Conservation (phyloP, 2,888 invertebrate genomes). For the Leucoma salicis region DNA sequence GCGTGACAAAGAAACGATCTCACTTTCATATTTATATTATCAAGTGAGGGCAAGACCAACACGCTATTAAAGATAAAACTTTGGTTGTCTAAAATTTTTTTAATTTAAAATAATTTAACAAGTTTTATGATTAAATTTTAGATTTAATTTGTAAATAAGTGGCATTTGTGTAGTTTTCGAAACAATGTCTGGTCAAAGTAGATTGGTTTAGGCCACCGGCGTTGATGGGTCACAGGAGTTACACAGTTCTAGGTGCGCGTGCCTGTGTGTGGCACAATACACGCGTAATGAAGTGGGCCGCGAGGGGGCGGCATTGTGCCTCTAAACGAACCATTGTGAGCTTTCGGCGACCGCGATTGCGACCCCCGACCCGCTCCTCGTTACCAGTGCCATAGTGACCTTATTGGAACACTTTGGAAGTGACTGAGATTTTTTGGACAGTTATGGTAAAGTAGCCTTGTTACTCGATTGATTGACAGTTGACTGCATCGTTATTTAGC, state of each 20-base stretch:
- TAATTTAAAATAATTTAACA: too few relatives aligned
- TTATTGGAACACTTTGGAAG: constrained; percentile 32
- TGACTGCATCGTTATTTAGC: too few relatives aligned
- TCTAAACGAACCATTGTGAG: constrained; percentile 75
- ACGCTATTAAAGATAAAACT: too few relatives aligned
- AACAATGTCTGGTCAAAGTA: constrained; percentile 46
- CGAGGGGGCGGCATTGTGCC: constrained; percentile 75
- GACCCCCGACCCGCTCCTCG: constrained; percentile 68
- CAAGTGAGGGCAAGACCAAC: too few relatives aligned
- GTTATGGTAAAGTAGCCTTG: constrained; percentile 29
- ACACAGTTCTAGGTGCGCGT: constrained; percentile 48
- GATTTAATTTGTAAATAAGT: not conserved
- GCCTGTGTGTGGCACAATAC: constrained; percentile 65
- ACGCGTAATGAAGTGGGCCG: constrained; percentile 81
- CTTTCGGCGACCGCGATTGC: constrained; percentile 54
- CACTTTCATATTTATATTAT: too few relatives aligned
- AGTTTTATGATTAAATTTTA: too few relatives aligned
- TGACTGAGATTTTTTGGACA: constrained; percentile 26
- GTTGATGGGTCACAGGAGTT: constrained; percentile 61
- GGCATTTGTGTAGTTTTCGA: constrained; percentile 17
- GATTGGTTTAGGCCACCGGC: constrained; percentile 57
- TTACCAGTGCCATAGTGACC: constrained; percentile 50
- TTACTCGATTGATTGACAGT: too few relatives aligned
- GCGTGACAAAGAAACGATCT: too few relatives aligned
- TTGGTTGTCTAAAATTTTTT: too few relatives aligned